Conservation (phyloP, 2,113 vertebrate species). For the Rhea americana region DNA sequence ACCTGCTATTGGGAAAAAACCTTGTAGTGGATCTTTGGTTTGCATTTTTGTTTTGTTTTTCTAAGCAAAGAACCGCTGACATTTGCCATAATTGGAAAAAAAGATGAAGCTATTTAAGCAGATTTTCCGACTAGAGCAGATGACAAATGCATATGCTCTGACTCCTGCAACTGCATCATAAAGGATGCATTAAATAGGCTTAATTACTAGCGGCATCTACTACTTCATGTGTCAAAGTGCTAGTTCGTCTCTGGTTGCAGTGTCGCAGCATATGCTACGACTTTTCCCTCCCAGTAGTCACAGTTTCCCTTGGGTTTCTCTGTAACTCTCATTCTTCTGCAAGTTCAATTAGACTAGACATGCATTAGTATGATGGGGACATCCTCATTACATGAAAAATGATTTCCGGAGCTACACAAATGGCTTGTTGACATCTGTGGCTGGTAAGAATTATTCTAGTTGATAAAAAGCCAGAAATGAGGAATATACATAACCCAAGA, state of each 20-base stretch:
- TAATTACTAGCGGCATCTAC: not conserved
- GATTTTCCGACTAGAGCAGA: not conserved
- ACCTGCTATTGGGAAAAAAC: not conserved
- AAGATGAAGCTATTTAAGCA: not conserved
- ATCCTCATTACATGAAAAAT: not conserved
- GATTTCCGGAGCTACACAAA: not conserved
- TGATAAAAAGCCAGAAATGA: not conserved
- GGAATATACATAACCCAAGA: not conserved
- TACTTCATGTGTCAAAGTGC: accelerated
- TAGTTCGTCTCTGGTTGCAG: not conserved
- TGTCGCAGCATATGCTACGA: too few relatives aligned
- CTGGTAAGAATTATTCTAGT: not conserved
- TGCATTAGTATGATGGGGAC: not conserved
- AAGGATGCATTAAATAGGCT: accelerated
- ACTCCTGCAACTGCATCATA: not conserved
- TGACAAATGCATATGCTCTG: accelerated
- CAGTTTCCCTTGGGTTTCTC: not conserved
- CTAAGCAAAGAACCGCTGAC: not conserved
- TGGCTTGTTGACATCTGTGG: not conserved
- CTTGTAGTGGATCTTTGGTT: not conserved
- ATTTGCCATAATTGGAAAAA: not conserved
- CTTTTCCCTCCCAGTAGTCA: not conserved
- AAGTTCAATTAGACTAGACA: not conserved
- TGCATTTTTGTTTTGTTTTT: not conserved
- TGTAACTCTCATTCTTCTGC: not conserved